Evolutionary conservation across 2,113 vertebrate species (phyloP), one percentile per base, ranked within the genome.

Genomic region (Equus quagga): DNA sequence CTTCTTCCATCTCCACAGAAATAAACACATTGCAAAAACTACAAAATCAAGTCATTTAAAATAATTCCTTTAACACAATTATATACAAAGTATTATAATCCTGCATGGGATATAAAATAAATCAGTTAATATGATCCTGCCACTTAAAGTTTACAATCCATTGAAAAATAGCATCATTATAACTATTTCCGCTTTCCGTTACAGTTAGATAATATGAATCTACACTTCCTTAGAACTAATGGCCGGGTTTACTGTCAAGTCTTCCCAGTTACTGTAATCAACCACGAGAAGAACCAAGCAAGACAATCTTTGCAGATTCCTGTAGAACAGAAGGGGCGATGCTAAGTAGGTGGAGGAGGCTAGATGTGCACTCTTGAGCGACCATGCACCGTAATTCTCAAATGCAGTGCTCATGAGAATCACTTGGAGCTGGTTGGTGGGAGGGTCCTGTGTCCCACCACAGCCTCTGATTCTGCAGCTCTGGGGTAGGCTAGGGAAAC

Each of bases 291-390:
- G 14, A 65, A 36, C 3, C 36, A 64, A 76, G 8, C 24, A 49
- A 78, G n/a, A 79, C 58, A 73, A 49, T 18, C 41, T 4, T 17
- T 54, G 46, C 12, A 67, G 58, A 62, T 18, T 36, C 11, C 15
- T 41, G 5, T 6, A 4, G 13, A 56, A 8, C 0, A 51, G 41
- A 76, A 31, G 75, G 56, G 6, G 6, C 0, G 0, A 23, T 19
- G 33, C 33, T n/a, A 75, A 5, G 15, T 8, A 0, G 33, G 2
- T 1, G 10, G 56, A 36, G 1, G 11, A 33, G 6, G 12, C 18
- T 9, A 11, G 18, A 9, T 54, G 5, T 49, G 13, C 41, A 10
- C 15, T 56, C 69, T 19, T 21, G 33, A 88, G 28, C 5, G 24
- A 36, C 21, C 23, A 18, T 6, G 28, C n/a, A 10, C 44, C 2